A percentile compares a stretch with the other conserved stretches of the same genome.
phyloP scores from a whole-genome alignment of 2,888 invertebrate genomes.

The Spatulosminthurus flaviceps region DNA sequence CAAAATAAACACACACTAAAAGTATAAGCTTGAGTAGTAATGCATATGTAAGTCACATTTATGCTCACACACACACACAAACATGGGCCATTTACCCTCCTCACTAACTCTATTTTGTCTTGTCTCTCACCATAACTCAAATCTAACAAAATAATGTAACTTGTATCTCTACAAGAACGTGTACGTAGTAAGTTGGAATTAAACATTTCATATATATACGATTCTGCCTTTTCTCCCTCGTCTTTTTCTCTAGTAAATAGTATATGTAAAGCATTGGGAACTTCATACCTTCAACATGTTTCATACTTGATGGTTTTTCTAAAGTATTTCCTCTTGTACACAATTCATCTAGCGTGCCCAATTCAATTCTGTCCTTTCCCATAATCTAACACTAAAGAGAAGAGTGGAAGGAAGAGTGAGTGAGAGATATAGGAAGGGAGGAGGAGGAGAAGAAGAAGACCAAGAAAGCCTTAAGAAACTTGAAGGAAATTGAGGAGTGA shows the following conservation, averaged over 20 bases:
- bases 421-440: background rate
- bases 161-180: too few relatives aligned
- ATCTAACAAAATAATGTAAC: slow-evolving; percentile 22
- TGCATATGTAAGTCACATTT: too few relatives aligned
- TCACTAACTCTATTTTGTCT: slow-evolving; percentile 1
- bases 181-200: background rate
- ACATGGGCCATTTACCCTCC: slow-evolving; percentile 34
- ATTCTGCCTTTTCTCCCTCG: too few relatives aligned
- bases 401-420: background rate
- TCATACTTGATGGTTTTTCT: slow-evolving; percentile 26
- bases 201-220: slow-evolving; percentile 7
- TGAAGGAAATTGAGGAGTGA: slow-evolving; percentile 7
- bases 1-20: too few relatives aligned
- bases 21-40: too few relatives aligned
- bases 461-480: background rate
- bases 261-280: too few relatives aligned
- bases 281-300: background rate
- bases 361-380: slow-evolving; percentile 47
- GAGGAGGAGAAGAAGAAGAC: background rate
- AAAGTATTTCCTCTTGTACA: slow-evolving; percentile 34
- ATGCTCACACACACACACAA: too few relatives aligned
- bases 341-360: slow-evolving; percentile 42
- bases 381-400: slow-evolving; percentile 24
- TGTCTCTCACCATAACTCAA: background rate
- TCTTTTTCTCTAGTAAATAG: too few relatives aligned